phyloP scores from a whole-genome alignment of 2,797 vertebrate genomes.

The Uromys caudimaculatus region DNA sequence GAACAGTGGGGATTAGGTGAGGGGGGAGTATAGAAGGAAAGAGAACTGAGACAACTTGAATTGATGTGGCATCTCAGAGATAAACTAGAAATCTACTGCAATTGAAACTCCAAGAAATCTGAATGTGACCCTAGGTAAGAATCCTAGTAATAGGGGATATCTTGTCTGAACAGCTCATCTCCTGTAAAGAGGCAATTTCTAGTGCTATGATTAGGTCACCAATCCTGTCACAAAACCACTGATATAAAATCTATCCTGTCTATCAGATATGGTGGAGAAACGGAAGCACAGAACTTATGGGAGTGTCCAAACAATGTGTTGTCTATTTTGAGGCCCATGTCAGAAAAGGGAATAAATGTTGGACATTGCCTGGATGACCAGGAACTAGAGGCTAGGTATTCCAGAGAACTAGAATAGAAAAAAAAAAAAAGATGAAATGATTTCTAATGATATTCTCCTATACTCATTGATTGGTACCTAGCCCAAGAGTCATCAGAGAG shows the following conservation, averaged over 20 bases:
- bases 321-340: not conserved
- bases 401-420: not conserved
- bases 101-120: not conserved
- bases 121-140: not conserved
- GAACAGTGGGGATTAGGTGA: not conserved
- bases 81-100: not conserved
- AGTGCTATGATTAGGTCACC: not conserved
- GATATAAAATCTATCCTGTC: not conserved
- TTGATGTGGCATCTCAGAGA: not conserved
- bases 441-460: not conserved
- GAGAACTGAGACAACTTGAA: not conserved
- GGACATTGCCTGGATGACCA: not conserved
- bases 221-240: not conserved
- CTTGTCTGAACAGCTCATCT: not conserved
- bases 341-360: not conserved
- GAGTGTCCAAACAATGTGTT: not conserved
- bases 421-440: not conserved
- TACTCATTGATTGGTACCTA: not conserved
- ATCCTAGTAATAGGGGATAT: not conserved
- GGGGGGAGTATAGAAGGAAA: not conserved
- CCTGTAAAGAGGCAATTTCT: not conserved
- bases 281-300: not conserved
- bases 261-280: not conserved
- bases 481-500: not conserved
- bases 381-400: not conserved